Evolutionary conservation across 2,888 invertebrate species (phyloP), one percentile per base, ranked within the genome.

Genomic region (Polietes domitor): DNA sequence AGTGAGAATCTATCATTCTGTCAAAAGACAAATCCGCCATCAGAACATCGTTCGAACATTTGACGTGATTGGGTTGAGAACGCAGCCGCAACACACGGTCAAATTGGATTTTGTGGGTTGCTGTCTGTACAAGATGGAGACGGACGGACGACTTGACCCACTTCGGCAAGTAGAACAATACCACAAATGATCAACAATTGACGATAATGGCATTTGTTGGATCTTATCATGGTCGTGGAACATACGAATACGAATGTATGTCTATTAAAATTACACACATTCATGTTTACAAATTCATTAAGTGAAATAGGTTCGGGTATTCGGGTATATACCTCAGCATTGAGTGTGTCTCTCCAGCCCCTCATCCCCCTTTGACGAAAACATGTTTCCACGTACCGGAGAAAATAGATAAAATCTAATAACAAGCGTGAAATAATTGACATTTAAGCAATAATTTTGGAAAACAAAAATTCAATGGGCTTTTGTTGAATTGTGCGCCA

Each of bases 151-250:
- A 53, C 43, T 61, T 77, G 77, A 77, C 77, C 77, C 26, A 77
- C 55, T 47, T 77, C 58, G 19, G 17, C 9, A 26, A 15, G 12
- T 3, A 55, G 21, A 53, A 68, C 24, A 41, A 58, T 24, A 43
- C 19, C 47, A n/a, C 17, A 32, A 24, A 37, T 70, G 28, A 19
- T 70, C 50, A 61, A 17, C 63, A 71, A 72, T 65, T 82, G 79
- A 72, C 65, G 37, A 76, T 72, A 21, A 73, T 76, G 79, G 55
- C 43, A 58, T 58, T 72, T 10, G 58, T 65, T 41, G 53, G 79
- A 79, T 79, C 50, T 63, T 70, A 80, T 83, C 80, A 61, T 12
- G 47, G 65, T 70, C 82, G 72, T 73, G 75, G 55, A 79, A 55
- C 50, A 47, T 41, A 65, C 71, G 74, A 32, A 5, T 77, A 77